Evolutionary conservation across 2,113 vertebrate genomes (phyloP).

Genomic region (Daboia siamensis): DNA sequence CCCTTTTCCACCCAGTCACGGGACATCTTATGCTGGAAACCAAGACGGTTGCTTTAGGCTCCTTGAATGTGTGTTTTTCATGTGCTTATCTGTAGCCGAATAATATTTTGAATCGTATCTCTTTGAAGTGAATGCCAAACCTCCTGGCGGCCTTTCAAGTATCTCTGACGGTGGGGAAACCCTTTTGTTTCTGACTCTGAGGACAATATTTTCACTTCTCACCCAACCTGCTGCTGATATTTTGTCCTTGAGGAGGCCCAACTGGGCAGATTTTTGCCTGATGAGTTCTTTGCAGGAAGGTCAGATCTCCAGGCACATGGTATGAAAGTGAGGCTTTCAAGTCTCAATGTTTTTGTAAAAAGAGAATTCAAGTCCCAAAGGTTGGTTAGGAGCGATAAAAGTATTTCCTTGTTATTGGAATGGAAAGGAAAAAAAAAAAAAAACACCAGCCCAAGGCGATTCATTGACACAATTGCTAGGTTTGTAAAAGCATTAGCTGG

Average conservation of each 20-base stretch:
- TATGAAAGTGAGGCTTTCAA: background rate
- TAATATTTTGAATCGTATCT: constrained; percentile 19
- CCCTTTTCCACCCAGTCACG: background rate
- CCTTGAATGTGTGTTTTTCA: background rate
- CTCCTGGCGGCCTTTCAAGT: constrained; percentile 15
- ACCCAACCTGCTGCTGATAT: constrained; percentile 16
- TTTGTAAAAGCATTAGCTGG: background rate
- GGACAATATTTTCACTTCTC: constrained; percentile 19
- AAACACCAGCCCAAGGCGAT: background rate
- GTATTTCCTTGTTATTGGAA: background rate
- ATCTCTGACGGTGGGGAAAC: constrained; percentile 20
- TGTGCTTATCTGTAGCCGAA: background rate
- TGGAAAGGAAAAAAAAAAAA: background rate
- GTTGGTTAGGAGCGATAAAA: background rate
- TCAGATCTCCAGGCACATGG: background rate
- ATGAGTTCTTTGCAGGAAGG: background rate
- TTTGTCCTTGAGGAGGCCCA: constrained; percentile 5
- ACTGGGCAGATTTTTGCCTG: background rate
- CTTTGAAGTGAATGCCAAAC: constrained; percentile 17
- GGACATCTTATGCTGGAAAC: background rate
- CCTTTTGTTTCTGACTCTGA: constrained; percentile 1
- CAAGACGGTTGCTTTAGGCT: background rate
- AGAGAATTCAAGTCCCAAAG: background rate
- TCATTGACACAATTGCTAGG: background rate
- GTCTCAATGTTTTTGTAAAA: background rate